Base-by-base conservation (phyloP, 2,888 invertebrate genomes). In the Drosophila infuscata region DNA sequence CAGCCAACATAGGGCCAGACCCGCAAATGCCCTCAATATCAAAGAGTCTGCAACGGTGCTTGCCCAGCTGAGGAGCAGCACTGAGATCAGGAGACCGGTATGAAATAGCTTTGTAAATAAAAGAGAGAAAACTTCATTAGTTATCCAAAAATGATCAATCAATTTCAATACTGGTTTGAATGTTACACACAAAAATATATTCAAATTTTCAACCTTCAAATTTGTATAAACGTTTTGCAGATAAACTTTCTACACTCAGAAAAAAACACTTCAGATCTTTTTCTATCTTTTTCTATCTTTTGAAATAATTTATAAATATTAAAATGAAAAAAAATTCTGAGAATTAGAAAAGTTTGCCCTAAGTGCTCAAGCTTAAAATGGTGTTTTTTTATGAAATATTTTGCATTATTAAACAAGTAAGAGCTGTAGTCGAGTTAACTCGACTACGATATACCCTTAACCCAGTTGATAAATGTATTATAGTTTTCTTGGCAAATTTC, bases 1-100 rank as follows among this genome's bases (percentile, higher is more conserved):
- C 0, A 95, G 92, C 94, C 95, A 94, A 0, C 94, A 93, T 2
- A 97, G 90, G 4, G 94, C 92, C 2, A 95, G 49, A 0, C 95
- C 96, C 33, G 95, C 94, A 7, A 95, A 15, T 0, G 83, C 32
- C 17, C 86, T 82, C 17, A 91, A 63, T 7, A 91, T 73, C 20
- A 76, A 86, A 7, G 85, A 89, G 51, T 91, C 88, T 67, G 90
- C 64, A 43, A 81, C 74, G 0, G 92, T 92, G 2, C 92, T 88
- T 3, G 89, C 69, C 38, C 82, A 54, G 20, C 91, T 80, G 0
- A 92, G 49, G 12, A 94, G 70, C 8, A 94, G 83, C 0, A 79
- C 63, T 3, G 81, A 68, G 17, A 60, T 32, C 62, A 88, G 25
- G 8, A 79, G 71, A 20, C 74, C 71, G 15, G 82, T 79, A 35